Conservation (phyloP, 1,140 invertebrate species). For the Psix sp. region DNA sequence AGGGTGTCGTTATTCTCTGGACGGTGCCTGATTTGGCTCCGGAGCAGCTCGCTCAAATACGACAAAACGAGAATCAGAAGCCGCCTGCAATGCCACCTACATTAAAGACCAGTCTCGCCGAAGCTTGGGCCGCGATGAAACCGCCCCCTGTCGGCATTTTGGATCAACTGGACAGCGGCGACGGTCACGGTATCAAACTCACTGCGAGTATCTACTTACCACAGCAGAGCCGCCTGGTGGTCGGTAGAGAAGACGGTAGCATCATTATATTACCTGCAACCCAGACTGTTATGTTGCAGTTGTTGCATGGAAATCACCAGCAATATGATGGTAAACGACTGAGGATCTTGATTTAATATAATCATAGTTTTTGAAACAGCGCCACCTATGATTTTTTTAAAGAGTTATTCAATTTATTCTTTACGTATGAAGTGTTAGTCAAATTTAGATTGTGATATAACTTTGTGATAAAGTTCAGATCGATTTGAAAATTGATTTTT, state of each 20-base stretch:
- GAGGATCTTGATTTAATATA: too few relatives aligned
- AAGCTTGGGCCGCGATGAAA: conserved; percentile 91
- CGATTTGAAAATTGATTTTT: conserved; percentile 10
- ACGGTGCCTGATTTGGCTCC: conserved; percentile 88
- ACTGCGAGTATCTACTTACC: conserved; percentile 96
- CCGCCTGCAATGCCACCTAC: conserved; percentile 81
- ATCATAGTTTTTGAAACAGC: too few relatives aligned
- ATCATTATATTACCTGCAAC: conserved; percentile 98
- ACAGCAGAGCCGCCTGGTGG: conserved; percentile 93
- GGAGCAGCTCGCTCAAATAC: conserved; percentile 82
- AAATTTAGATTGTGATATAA: not conserved
- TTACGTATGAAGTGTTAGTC: not conserved
- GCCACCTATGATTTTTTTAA: too few relatives aligned
- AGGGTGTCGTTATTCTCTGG: conserved; percentile 92
- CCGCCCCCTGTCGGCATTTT: conserved; percentile 92
- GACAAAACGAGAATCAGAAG: conserved; percentile 61
- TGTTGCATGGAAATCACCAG: conserved; percentile 93
- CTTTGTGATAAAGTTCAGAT: not conserved
- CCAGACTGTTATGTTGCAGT: conserved; percentile 95
- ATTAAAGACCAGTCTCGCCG: conserved; percentile 86
- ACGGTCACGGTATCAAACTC: conserved; percentile 84
- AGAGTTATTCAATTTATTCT: too few relatives aligned
- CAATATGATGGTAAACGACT: conserved; percentile 85
- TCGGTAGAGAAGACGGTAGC: conserved; percentile 96
- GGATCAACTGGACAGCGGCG: conserved; percentile 85